Base-by-base conservation (phyloP, 1,140 invertebrate genomes). In the Trichonephila clavata region DNA sequence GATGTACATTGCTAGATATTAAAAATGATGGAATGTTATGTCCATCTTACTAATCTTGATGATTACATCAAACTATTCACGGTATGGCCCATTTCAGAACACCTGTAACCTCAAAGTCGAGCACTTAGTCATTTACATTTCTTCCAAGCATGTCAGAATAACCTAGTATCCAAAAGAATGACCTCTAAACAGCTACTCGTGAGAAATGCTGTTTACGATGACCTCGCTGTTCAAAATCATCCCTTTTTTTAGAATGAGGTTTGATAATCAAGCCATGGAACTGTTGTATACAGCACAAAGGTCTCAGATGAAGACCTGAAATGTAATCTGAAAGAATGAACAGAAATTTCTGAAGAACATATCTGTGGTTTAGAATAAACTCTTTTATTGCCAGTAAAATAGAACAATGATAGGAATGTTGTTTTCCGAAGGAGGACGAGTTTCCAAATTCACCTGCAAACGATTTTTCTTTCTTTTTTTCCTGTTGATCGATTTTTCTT, bases 131-230 rank as follows among this genome's bases (percentile, higher is more conserved):
- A 20, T 77, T 39, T 77, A 13, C 21, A 68, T 77, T 77, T 77
- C 10, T 77, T 24, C 21, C 61, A 63, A 20, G 3, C 16, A 61
- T 61, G 60, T 21, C 65, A 24, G 65, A n/a, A 77, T 77, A 77
- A 32, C 27, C 32, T 32, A 77, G 18, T 24, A 39, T 77, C 32
- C 27, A 24, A 32, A 8, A 32, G 27, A 32, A 4, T 77, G 71
- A 77, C 71, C 71, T 77, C 32, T 77, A 77, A 77, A 77, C 14
- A 77, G 71, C 24, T 63, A 20, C 61, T 63, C 61, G 61, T 63
- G 61, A 63, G 16, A 20, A 63, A 63, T 20, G 61, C 61, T 1
- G 61, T 16, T 5, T 50, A 50, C 10, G 27, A 16, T 39, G 71
- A 77, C 71, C 71, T 39, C 71, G 16, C 32, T 6, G 27, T 16